Evolutionary conservation across 2,113 vertebrate genomes (phyloP).

Genomic region (Hipposideros armiger): DNA sequence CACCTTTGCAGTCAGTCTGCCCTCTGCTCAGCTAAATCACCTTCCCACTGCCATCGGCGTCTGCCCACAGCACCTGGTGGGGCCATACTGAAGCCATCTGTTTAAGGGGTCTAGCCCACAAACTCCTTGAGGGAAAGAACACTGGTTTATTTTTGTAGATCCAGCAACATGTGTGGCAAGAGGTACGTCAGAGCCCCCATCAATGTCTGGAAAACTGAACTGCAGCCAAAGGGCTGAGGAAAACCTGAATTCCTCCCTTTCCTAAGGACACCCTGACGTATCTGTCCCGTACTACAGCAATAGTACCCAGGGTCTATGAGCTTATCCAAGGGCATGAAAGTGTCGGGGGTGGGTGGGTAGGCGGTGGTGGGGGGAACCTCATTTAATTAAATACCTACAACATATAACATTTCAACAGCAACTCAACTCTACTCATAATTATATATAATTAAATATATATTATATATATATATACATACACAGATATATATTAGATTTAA

Average conservation of each 20-base stretch:
- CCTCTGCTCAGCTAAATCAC: no score
- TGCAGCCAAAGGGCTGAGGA: background rate
- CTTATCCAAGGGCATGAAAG: background rate
- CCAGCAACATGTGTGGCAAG: background rate
- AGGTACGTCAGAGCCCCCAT: background rate
- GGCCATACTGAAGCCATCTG: background rate
- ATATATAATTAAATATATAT: no score
- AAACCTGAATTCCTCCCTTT: background rate
- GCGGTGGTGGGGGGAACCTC: background rate
- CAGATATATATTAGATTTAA: background rate
- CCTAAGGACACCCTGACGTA: background rate
- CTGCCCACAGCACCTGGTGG: no score
- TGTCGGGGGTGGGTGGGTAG: background rate
- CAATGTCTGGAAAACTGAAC: background rate
- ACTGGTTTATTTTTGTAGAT: background rate
- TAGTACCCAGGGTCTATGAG: background rate
- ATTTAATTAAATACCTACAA: conserved; percentile 25
- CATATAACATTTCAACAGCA: background rate
- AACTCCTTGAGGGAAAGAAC: background rate
- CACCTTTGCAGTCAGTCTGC: background rate
- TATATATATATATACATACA: no score
- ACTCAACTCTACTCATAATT: background rate
- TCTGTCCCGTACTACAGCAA: no score
- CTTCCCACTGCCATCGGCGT: background rate
- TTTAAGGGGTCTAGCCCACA: background rate